Base-by-base conservation (phyloP, 2,888 invertebrate species). In the Cosmopolites sordidus region DNA sequence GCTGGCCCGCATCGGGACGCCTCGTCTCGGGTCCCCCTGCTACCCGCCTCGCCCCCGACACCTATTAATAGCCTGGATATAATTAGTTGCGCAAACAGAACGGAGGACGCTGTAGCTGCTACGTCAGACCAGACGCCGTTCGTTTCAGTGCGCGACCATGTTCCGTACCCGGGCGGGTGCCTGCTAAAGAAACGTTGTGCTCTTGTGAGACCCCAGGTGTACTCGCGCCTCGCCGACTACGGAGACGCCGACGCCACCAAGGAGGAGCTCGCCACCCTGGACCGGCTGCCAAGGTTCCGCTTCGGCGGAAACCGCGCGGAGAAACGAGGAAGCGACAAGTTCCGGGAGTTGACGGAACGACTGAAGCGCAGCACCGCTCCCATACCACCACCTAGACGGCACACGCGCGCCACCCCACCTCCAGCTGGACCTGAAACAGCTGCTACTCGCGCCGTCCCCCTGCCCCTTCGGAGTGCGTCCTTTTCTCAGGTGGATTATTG, bases 401-500 rank as follows among this genome's bases (percentile, higher is more conserved):
- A 61, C 18, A 42, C 64, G 17, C 56, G 61, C 44, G 54, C 59
- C 22, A 64, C 63, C 17, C 60, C 64, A 33, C 60, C 67, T 46
- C 58, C 66, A 53, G 65, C 65, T 52, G 65, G 65, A 48, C 64
- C 64, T 43, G 60, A 65, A n/a, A 62, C 63, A 9, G 59, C 64
- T 17, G 55, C 63, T 44, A 56, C 58, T 27, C 59, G 48, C 18
- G 15, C 40, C 38, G 27, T 49, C 43, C 43, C 61, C 66, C 58
- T 86, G 63, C 89, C 90, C 1, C 86, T 84, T 69, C 82, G 92
- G 33, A 90, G 90, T 67, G 89, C 90, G 4, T 92, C 92, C 5
- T 92, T 92, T 68, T 90, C 92, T 0, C 90, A 92, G 74, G 89
- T 89, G 57, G 91, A 92, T 71, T 87, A 84, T 65, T 77, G 77